Conservation (phyloP, 1,140 invertebrate genomes). For the Varroa destructor region DNA sequence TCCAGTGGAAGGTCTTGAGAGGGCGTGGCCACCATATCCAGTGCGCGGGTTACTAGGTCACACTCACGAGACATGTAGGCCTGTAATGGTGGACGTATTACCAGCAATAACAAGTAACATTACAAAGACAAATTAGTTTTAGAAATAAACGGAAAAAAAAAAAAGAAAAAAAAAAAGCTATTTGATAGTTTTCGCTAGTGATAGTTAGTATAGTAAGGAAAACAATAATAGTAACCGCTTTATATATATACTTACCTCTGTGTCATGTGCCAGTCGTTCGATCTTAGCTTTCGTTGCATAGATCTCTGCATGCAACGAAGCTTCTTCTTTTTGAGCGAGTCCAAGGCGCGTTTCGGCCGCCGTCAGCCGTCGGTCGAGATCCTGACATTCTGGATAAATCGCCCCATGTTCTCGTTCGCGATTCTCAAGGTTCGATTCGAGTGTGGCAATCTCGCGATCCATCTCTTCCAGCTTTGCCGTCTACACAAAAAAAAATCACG, state of each 20-base stretch:
- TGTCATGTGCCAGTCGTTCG: conserved; percentile 2
- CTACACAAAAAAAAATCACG: background rate
- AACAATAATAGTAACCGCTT: too few species aligned
- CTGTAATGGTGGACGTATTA: background rate
- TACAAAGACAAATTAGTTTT: too few species aligned
- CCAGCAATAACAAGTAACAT: too few species aligned
- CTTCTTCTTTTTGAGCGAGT: conserved; percentile 20
- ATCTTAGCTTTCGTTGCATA: conserved; percentile 20
- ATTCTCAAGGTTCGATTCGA: conserved; percentile 26
- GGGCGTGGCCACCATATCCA: conserved; percentile 13
- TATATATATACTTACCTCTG: background rate
- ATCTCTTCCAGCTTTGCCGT: conserved; percentile 22
- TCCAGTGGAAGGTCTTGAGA: conserved; percentile 11
- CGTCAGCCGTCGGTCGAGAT: conserved; percentile 16
- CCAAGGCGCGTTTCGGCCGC: conserved; percentile 6
- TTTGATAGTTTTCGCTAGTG: too few species aligned
- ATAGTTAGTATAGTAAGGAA: too few species aligned
- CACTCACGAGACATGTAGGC: conserved; percentile 17
- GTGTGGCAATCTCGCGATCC: conserved; percentile 22
- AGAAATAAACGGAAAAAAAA: too few species aligned
- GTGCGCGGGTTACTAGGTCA: conserved; percentile 10
- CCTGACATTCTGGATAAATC: conserved; percentile 24
- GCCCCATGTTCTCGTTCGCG: conserved; percentile 12
- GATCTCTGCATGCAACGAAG: conserved; percentile 23
- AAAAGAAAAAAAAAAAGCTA: too few species aligned